Base-by-base conservation (phyloP, 2,113 vertebrate genomes). In the Poeciliopsis occidentalis region DNA sequence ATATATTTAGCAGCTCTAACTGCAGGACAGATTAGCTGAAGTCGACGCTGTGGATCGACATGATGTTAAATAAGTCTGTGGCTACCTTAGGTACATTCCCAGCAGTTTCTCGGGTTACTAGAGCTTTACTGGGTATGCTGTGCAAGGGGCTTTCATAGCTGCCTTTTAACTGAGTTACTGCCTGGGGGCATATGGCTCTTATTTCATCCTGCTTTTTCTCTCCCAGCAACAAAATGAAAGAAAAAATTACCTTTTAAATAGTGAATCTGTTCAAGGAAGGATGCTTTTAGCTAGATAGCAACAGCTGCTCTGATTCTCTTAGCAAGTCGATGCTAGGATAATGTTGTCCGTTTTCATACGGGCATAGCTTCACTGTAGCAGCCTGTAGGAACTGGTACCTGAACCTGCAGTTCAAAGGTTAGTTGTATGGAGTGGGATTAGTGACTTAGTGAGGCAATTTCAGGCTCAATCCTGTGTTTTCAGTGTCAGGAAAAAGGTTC, bases 91-190 rank as follows among this genome's bases (percentile, higher is more conserved):
- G 29, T 71, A 29, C 82, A 79, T 60, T 34, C 17, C 29, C 29
- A 57, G 61, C 60, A 51, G 72, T 61, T 78, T 83, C 75, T 81
- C 39, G 30, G 61, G 77, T 86, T 81, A 76, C 67, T 0, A 63
- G 67, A 12, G 17, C 62, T 60, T 31, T 67, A 67, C n/a, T 19
- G 65, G 62, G 26, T 41, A 13, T 60, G 54, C 34, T 6, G 72
- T 31, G 4, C 71, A 69, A 32, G 39, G 34, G 76, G 64, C 68
- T 61, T 69, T 51, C 26, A 63, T 57, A 41, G 79, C 51, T 1
- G 12, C 41, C 64, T 0, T 39, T 10, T 67, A 73, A 68, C 71
- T 78, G 13, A 51, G 37, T 78, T 69, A 83, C 61, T 68, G 77
- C 31, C 66, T 68, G 2, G 61, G 39, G 12, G 22, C 2, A 10